Evolutionary conservation across 53 echinoderm and acorn worm genomes (phyloP), one percentile per base, ranked within the genome.

Genomic region (Paracentrotus lividus): DNA sequence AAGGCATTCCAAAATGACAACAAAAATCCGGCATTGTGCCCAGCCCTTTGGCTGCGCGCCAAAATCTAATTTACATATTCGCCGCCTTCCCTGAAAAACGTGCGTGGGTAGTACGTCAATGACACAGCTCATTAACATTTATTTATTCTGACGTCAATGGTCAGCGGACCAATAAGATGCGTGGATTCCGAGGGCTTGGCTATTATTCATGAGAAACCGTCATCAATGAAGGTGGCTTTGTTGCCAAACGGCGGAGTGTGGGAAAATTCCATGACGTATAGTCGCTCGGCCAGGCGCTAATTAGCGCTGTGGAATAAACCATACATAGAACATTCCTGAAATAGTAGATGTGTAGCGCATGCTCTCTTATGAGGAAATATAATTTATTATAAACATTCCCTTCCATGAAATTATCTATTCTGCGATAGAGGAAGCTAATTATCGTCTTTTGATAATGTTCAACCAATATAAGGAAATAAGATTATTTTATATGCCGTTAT

Each of bases 211-310:
- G 89, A 89, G 88, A 56, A 34, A 49, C 8, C 89, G 64, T 89
- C 43, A 64, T 89, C 43, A 61, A 66, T 56, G 43, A 53, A 86
- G n/a, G 43, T 42, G 66, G 8, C 60, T 88, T 88, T 58, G 58
- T 57, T 88, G 88, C 33, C 55, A 88, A 88, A 88, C 23, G 54
- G 31, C 33, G 15, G 88, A 61, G 43, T 64, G 89, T 89, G 89
- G 89, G 89, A 66, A 89, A 89, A 89, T 89, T 89, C 89, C 89
- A 89, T 89, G 89, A 89, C 89, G 89, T 89, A 36, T 85, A 89
- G 89, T 43, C 60, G 55, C 43, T 3, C 8, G n/a, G 42, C 44
- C 89, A 89, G 59, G 10, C 89, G 57, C 86, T 57, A 58, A 87
- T 55, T 7, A 56, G 9, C 57, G n/a, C 18, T 20, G 16, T 23